phyloP scores from a whole-genome alignment of 1,140 invertebrate genomes.

The Drosophila eugracilis region DNA sequence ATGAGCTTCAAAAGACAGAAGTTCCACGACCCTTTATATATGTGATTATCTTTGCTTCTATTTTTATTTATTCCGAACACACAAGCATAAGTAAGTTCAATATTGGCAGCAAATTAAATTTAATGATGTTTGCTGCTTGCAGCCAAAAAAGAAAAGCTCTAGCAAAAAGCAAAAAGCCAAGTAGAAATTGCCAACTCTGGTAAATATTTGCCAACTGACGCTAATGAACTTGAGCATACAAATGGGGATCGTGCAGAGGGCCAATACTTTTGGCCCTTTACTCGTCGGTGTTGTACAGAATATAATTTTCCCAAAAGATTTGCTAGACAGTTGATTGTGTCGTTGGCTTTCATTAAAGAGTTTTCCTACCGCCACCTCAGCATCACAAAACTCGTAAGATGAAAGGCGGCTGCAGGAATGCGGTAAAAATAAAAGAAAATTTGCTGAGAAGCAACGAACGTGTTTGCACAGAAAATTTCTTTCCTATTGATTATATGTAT shows the following conservation, averaged over 20 bases:
- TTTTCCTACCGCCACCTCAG: constrained; percentile 29
- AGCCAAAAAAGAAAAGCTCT: constrained; percentile 35
- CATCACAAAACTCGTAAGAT: constrained; percentile 7
- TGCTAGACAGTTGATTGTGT: constrained; percentile 18
- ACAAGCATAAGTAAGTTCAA: constrained; percentile 47
- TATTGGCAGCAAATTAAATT: constrained; percentile 80
- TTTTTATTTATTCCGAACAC: constrained; percentile 31
- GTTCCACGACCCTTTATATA: constrained; percentile 4
- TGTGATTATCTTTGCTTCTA: background rate
- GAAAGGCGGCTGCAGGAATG: constrained; percentile 12
- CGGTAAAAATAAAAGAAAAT: constrained; percentile 49
- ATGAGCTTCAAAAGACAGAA: constrained; percentile 1
- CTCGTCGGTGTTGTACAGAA: constrained; percentile 31
- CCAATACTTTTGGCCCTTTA: constrained; percentile 1
- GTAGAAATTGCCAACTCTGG: constrained; percentile 57
- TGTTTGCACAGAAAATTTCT: constrained; percentile 71
- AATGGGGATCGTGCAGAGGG: constrained; percentile 42
- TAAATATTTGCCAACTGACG: constrained; percentile 78
- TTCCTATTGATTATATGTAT: constrained; percentile 66
- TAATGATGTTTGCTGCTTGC: constrained; percentile 74
- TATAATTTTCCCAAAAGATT: constrained; percentile 48
- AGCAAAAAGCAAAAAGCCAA: constrained; percentile 37
- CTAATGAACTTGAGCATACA: constrained; percentile 79
- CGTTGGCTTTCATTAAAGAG: constrained; percentile 65
- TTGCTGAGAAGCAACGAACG: constrained; percentile 35